Conservation (phyloP, 2,888 invertebrate species). For the Conus canariensis region DNA sequence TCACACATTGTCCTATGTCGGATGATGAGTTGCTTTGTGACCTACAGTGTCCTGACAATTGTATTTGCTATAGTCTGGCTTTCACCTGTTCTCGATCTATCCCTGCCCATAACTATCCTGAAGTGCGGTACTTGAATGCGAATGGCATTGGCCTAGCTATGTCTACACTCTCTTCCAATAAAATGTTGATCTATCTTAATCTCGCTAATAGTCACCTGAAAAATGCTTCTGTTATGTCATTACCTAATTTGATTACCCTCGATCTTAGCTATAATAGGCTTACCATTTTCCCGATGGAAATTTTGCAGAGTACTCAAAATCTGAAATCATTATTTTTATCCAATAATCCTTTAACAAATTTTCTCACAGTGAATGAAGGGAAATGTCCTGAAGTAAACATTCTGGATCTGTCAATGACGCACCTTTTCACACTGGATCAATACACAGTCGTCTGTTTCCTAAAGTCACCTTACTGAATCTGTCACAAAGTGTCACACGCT, state of each 20-base stretch:
- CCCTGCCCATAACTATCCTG: not conserved
- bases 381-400: not conserved
- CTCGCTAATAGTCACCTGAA: not conserved
- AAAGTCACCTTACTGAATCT: not conserved
- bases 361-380: no score
- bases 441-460: not conserved
- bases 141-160: not conserved
- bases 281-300: not conserved
- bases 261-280: conserved; percentile 2
- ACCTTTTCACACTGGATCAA: not conserved
- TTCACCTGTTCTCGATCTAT: not conserved
- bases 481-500: not conserved
- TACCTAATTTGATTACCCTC: not conserved
- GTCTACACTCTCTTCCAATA: not conserved
- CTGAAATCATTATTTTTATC: not conserved
- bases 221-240: not conserved
- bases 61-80: not conserved
- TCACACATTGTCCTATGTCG: no score
- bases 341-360: not conserved
- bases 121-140: conserved; percentile 14
- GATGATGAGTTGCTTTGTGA: no score
- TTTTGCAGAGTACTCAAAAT: not conserved
- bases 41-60: no score
- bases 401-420: not conserved
- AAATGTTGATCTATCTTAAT: not conserved